Percentiles rank a stretch among this genome's conserved stretches.
Evolutionary conservation across 1,140 invertebrate species (phyloP).

Genomic region (Calliopsis andreniformis): DNA sequence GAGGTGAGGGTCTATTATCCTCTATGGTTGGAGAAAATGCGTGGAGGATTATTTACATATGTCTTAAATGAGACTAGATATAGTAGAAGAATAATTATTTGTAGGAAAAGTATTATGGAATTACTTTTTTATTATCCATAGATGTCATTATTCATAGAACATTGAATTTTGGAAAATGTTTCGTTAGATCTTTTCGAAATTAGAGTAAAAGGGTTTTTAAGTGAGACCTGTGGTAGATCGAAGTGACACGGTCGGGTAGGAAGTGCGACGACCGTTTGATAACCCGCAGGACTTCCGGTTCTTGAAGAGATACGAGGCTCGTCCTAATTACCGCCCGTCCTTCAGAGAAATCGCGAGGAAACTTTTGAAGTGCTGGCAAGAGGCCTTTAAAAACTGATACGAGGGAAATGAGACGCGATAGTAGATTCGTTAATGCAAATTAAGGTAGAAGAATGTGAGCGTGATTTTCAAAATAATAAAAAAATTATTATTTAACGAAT

Average conservation of each 20-base stretch:
- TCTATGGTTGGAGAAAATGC: no score
- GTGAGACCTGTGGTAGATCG: not conserved
- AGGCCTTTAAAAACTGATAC: conserved; percentile 53
- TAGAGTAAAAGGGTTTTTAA: conserved; percentile 16
- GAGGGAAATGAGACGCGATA: conserved; percentile 31
- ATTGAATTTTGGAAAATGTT: not conserved
- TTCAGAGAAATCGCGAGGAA: conserved; percentile 51
- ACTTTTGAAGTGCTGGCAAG: conserved; percentile 47
- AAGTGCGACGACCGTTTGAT: conserved; percentile 67
- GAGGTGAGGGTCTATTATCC: not conserved
- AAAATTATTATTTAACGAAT: no score
- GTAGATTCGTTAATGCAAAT: conserved; percentile 36
- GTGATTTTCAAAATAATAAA: not conserved
- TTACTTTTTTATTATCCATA: no score
- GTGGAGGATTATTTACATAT: no score
- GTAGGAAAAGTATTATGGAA: not conserved
- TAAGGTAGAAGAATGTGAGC: conserved; percentile 3
- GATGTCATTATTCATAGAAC: no score
- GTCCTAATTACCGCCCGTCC: conserved; percentile 68
- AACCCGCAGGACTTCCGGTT: conserved; percentile 68
- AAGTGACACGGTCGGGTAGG: conserved; percentile 45
- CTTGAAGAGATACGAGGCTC: conserved; percentile 62
- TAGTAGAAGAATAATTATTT: not conserved
- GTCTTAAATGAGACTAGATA: no score
- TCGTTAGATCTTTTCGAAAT: not conserved